Percentiles rank a stretch among this genome's conserved stretches.
Conservation (phyloP, 2,797 vertebrate species). For the Diplodus sargus region DNA sequence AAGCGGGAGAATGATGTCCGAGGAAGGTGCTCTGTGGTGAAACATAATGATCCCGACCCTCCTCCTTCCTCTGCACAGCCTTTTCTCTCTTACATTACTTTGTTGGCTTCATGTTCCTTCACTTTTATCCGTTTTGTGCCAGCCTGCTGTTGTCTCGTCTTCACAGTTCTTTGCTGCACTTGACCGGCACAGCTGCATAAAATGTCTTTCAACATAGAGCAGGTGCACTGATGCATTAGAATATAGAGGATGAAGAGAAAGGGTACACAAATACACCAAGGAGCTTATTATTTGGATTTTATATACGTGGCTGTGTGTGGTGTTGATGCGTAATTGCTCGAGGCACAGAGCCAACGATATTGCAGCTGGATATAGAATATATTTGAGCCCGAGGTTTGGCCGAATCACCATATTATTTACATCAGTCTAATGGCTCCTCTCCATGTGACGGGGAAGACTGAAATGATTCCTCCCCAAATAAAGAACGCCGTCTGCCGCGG, state of each 20-base stretch:
- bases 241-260: constrained; percentile 6
- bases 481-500: constrained; percentile 32
- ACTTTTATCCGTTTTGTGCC: constrained; percentile 16
- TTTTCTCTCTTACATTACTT: constrained; percentile 34
- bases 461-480: constrained; percentile 51
- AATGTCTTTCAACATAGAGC: constrained; percentile 26
- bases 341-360: constrained; percentile 50
- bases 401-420: constrained; percentile 69
- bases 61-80: constrained; percentile 30
- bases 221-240: constrained; percentile 1
- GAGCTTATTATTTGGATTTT: constrained; percentile 42
- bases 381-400: constrained; percentile 37
- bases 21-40: constrained; percentile 59
- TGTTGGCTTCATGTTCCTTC: constrained; percentile 42
- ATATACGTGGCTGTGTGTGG: constrained; percentile 15
- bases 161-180: not conserved
- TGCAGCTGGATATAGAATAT: constrained; percentile 56
- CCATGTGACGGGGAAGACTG: constrained; percentile 32
- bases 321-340: constrained; percentile 39
- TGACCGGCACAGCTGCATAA: constrained; percentile 9
- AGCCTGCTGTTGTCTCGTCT: not conserved
- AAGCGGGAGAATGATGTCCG: constrained; percentile 69
- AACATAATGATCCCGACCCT: constrained; percentile 65
- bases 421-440: constrained; percentile 51
- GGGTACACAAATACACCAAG: constrained; percentile 3